Conservation (phyloP, 2,113 vertebrate species). For the Aegithalos caudatus region DNA sequence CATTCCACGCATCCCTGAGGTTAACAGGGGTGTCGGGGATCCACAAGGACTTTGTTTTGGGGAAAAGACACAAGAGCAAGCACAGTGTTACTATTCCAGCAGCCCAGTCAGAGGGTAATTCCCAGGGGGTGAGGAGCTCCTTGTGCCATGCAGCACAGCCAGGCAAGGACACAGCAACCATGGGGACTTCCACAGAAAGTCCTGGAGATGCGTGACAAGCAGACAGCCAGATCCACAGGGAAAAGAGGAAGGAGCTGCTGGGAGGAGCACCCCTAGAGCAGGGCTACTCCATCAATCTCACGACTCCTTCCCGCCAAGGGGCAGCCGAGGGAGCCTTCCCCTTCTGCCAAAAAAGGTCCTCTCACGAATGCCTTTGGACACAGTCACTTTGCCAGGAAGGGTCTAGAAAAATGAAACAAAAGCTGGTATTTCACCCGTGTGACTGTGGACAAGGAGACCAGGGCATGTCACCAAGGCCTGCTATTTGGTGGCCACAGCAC, state of each 20-base stretch:
- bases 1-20: accelerated
- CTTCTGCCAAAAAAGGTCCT: conserved; percentile 24
- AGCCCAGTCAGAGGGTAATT: background rate
- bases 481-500: background rate
- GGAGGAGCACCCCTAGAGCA: background rate
- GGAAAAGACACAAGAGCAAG: background rate
- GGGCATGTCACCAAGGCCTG: background rate
- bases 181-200: background rate
- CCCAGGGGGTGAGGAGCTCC: background rate
- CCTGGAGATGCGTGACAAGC: background rate
- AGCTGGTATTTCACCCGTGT: background rate
- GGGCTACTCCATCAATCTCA: background rate
- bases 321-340: background rate
- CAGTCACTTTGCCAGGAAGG: conserved; percentile 24
- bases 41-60: background rate
- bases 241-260: background rate
- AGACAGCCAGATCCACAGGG: background rate
- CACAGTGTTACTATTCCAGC: background rate
- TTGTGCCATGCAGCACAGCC: background rate
- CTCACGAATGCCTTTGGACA: background rate
- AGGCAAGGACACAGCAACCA: background rate
- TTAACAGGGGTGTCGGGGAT: background rate
- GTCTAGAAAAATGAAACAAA: conserved; percentile 18
- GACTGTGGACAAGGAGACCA: background rate
- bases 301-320: background rate